A percentile compares a stretch with the other conserved stretches of the same genome.
Evolutionary conservation across 2,797 vertebrate genomes (phyloP).

Genomic region (Arrhamphus sclerolepis): DNA sequence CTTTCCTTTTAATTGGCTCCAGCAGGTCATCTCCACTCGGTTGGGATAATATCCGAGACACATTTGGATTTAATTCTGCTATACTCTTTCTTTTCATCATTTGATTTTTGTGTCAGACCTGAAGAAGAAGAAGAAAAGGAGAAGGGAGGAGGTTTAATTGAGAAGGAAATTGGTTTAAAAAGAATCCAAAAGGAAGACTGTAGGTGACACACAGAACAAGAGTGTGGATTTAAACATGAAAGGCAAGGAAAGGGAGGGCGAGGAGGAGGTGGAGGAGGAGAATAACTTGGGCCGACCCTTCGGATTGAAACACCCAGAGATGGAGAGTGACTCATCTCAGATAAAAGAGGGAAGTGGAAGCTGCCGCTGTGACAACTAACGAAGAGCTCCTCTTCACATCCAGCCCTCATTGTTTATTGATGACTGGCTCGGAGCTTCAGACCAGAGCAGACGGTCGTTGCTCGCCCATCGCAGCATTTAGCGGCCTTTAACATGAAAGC

Average conservation of each 20-base stretch:
- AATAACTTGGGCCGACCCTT: conserved; percentile 40
- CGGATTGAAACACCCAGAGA: conserved; percentile 67
- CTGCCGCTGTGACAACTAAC: conserved; percentile 69
- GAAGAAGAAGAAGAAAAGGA: conserved; percentile 16
- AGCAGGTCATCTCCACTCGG: conserved; percentile 60
- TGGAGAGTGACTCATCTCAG: conserved; percentile 68
- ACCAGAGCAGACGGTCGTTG: conserved; percentile 62
- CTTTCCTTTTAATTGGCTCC: conserved; percentile 66
- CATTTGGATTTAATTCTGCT: conserved; percentile 64
- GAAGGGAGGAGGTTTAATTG: conserved; percentile 58
- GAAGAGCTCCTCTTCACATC: conserved; percentile 74
- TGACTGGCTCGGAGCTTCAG: conserved; percentile 62
- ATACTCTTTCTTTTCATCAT: conserved; percentile 38
- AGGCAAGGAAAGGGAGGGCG: conserved; percentile 33
- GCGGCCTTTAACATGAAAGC: conserved; percentile 67
- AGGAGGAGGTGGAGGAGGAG: background rate
- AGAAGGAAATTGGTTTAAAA: conserved; percentile 59
- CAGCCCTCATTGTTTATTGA: conserved; percentile 80
- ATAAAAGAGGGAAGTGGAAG: conserved; percentile 73
- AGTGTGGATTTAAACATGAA: conserved; percentile 76
- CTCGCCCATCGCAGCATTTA: conserved; percentile 64
- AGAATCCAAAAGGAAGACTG: conserved; percentile 58
- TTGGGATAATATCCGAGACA: conserved; percentile 51
- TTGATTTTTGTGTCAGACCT: conserved; percentile 48
- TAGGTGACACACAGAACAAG: conserved; percentile 67